Evolutionary conservation across 2,113 vertebrate genomes (phyloP).

Genomic region (Macquaria ambigua): DNA sequence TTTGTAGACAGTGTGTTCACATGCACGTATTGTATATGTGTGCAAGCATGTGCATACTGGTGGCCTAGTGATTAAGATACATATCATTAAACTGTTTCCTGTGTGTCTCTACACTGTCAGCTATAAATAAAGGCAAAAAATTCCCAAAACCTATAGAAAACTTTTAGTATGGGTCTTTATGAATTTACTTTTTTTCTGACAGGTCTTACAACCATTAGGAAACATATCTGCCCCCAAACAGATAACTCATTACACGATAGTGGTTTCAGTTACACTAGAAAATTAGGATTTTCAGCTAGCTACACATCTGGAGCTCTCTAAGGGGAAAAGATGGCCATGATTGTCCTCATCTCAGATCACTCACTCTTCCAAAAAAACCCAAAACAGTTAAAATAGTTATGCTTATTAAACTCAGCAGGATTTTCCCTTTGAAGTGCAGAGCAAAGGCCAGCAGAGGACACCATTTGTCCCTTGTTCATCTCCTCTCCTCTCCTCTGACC

Average conservation of each 20-base stretch:
- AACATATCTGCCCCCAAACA: neutral
- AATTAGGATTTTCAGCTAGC: neutral
- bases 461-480: constrained; percentile 65
- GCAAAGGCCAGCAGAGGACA: constrained; percentile 76
- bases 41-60: neutral
- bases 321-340: neutral
- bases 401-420: constrained; percentile 62
- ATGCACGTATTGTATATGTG: neutral
- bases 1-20: neutral
- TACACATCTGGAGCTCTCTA: constrained; percentile 11
- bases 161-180: neutral
- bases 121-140: neutral
- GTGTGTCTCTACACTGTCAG: neutral
- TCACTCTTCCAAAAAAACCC: neutral
- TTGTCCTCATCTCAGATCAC: constrained; percentile 3
- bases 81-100: neutral
- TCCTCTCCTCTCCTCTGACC: constrained; percentile 51
- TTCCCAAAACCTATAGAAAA: neutral
- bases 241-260: neutral
- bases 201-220: neutral
- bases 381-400: neutral
- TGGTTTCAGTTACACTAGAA: neutral
- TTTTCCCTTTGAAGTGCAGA: constrained; percentile 60
- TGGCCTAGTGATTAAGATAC: neutral
- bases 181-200: neutral